Evolutionary conservation across 2,888 invertebrate genomes (phyloP).

Genomic region (Phania funesta): DNA sequence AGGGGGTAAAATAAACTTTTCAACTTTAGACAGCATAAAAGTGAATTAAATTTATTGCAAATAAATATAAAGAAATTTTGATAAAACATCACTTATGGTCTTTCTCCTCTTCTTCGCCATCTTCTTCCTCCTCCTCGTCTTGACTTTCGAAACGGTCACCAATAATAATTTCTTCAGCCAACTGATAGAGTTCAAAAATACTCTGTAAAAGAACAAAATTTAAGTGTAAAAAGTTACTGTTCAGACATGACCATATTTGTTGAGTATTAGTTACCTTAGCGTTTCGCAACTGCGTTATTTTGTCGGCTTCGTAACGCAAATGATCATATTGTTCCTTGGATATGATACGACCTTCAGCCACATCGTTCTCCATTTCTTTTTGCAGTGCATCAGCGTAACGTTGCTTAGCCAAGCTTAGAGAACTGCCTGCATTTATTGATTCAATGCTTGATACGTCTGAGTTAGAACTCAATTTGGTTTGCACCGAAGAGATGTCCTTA

Average conservation of each 20-base stretch:
- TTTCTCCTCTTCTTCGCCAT: slow-evolving; percentile 57
- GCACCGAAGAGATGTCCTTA: not conserved
- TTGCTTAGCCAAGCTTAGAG: slow-evolving; percentile 72
- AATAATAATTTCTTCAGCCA: slow-evolving; percentile 83
- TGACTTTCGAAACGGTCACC: slow-evolving; percentile 75
- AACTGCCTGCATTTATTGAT: slow-evolving; percentile 72
- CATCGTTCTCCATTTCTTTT: slow-evolving; percentile 75
- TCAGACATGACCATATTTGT: too few relatives aligned
- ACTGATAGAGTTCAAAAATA: slow-evolving; percentile 83
- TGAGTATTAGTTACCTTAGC: slow-evolving; percentile 79
- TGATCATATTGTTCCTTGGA: slow-evolving; percentile 82
- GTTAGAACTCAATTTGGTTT: slow-evolving; percentile 61
- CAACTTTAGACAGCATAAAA: not conserved
- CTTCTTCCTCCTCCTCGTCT: slow-evolving; percentile 67
- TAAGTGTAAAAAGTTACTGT: too few relatives aligned
- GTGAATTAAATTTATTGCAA: too few relatives aligned
- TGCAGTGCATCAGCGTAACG: slow-evolving; percentile 74
- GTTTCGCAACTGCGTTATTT: slow-evolving; percentile 81
- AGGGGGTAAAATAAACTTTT: too few relatives aligned
- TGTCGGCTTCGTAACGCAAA: slow-evolving; percentile 82
- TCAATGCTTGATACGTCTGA: slow-evolving; percentile 74
- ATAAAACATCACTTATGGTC: not conserved
- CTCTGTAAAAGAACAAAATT: slow-evolving; percentile 78
- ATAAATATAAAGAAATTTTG: too few relatives aligned
- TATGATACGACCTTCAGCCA: slow-evolving; percentile 81